These are phyloP conservation scores for Cantharis lateralis DNA, from an alignment of 2,888 invertebrate genomes.

Conservation along the genomic window DNA sequence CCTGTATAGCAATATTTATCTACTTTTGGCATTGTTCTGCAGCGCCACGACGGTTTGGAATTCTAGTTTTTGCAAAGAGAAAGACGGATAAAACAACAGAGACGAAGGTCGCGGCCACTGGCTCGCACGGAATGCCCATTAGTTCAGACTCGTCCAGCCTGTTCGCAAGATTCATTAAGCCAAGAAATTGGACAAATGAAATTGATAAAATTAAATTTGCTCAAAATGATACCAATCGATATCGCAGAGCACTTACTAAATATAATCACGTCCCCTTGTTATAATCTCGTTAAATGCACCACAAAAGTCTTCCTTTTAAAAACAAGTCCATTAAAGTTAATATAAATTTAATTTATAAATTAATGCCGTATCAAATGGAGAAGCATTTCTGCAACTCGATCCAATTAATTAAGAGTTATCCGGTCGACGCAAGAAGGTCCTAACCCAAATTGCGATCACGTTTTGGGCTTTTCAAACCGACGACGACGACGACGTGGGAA, in stretches of 20 bases:
- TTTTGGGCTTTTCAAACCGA: too few species aligned
- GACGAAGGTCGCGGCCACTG: constrained; percentile 52
- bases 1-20: constrained; percentile 33
- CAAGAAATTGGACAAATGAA: constrained; percentile 49
- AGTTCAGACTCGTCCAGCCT: constrained; percentile 50
- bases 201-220: constrained; percentile 46
- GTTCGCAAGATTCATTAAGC: constrained; percentile 50
- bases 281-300: background rate
- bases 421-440: too few species aligned
- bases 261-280: background rate
- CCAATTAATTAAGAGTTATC: background rate
- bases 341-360: background rate
- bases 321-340: background rate
- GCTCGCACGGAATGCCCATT: constrained; percentile 52
- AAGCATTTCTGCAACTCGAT: background rate
- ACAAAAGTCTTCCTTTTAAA: background rate
- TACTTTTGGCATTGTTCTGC: constrained; percentile 31
- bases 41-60: constrained; percentile 37
- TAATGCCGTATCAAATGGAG: background rate
- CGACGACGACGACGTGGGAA: background rate
- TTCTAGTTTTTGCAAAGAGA: constrained; percentile 45
- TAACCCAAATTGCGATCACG: too few species aligned
- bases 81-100: constrained; percentile 43
- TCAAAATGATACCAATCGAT: background rate
- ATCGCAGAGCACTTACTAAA: background rate